Evolutionary conservation across 2,113 vertebrate genomes (phyloP), one percentile per base, ranked within the genome.

Genomic region (Cinclus mexicanus): DNA sequence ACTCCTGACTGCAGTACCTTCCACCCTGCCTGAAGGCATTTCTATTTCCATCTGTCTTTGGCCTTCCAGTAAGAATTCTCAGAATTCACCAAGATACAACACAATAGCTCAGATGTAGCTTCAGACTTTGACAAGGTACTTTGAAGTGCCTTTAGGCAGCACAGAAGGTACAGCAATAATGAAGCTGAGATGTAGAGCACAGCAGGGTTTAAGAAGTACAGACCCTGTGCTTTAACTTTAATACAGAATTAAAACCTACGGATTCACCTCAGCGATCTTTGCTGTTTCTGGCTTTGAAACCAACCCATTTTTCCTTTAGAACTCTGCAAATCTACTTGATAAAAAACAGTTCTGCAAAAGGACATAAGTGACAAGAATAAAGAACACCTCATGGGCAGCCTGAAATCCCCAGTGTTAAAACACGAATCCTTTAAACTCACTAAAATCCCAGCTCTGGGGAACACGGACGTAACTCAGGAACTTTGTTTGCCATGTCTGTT

Each of bases 101-200:
- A 95, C 88, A 95, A 87, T 85, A 82, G 93, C 65, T 89, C 61
- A 78, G 47, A 87, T 67, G 39, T 39, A 85, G 65, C 74, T 87
- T 71, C 84, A 85, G 59, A 56, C 67, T 83, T 68, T 87, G 87
- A 93, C 81, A 87, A 60, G 74, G 55, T 83, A 55, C 93, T 94
- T 47, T 95, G 25, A 81, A 83, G 49, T 22, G 20, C 90, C 89
- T 93, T 87, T 41, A 69, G 78, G 56, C 77, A 92, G 86, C 53
- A 49, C 42, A 65, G 65, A 69, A 65, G 64, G 65, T 41, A 75
- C 59, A 88, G 63, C 86, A 93, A 57, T 8, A 88, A 95, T 26
- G 49, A 46, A 46, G 55, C 37, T 29, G 57, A 28, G 25, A 60
- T 39, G 35, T 39, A 52, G 80, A 95, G 83, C 74, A 89, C 42